Percentiles rank a stretch among this genome's conserved stretches.
Evolutionary conservation across 2,113 vertebrate genomes (phyloP).

Genomic region (Melanostigma gelatinosum): DNA sequence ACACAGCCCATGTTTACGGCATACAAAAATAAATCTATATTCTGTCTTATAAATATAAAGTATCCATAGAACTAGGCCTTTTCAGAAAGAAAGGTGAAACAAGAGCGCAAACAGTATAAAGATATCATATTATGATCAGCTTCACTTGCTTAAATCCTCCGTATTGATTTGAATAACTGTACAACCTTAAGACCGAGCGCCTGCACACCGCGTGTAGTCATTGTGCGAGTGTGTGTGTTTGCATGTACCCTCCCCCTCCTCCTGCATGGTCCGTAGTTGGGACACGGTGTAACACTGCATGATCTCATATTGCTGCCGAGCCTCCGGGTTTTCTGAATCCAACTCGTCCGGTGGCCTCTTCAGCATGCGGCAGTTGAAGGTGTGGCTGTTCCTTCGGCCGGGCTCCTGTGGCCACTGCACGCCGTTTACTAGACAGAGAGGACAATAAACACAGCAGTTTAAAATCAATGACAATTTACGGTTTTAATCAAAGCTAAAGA

Average conservation of each 20-base stretch:
- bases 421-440: constrained; percentile 86
- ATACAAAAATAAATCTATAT: neutral
- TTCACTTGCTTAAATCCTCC: neutral
- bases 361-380: constrained; percentile 97
- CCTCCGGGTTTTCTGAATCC: constrained; percentile 89
- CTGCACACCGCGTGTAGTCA: neutral
- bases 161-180: neutral
- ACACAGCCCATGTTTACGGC: no score
- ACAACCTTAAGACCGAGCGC: neutral
- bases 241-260: constrained; percentile 90
- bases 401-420: constrained; percentile 93
- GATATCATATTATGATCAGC: neutral
- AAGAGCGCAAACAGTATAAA: no score
- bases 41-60: neutral
- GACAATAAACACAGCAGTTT: neutral
- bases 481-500: neutral
- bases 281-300: constrained; percentile 98
- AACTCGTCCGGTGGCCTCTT: constrained; percentile 91
- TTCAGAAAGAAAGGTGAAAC: neutral
- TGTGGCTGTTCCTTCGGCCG: constrained; percentile 89
- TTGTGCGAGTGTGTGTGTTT: neutral
- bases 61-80: neutral
- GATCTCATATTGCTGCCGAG: constrained; percentile 93
- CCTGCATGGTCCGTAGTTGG: constrained; percentile 89
- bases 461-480: neutral